Base-by-base conservation (phyloP, 2,888 invertebrate genomes). In the Autographa pulchrina region DNA sequence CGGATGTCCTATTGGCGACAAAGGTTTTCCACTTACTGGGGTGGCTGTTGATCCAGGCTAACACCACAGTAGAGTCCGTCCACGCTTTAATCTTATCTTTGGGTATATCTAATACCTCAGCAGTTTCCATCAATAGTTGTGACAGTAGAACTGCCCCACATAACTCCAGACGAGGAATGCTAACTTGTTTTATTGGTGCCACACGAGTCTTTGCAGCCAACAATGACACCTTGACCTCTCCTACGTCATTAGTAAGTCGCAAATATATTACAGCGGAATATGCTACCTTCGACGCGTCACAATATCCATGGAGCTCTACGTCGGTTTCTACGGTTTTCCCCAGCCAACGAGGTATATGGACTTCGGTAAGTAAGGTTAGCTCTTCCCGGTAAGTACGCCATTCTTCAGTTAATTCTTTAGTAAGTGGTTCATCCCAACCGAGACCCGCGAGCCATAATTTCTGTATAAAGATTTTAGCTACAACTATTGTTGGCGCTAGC, bases 341-440 rank as follows among this genome's bases (percentile, higher is more conserved):
- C 41, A 43, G 41, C 41, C 41, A 43, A 13, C 41, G 41, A 13
- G 41, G 41, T 9, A 43, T 43, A 13, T 43, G 9, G 2, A 43
- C 13, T 9, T 43, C 14, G 9, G 41, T 43, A 43, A 43, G 9
- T 13, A 14, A 43, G 2, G 41, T 14, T 14, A 43, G 14, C 9
- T 43, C 14, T 13, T 11, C 14, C 9, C 41, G 41, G 41, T 43
- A 43, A 43, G 41, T 43, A 43, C 14, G 14, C 41, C 41, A 43
- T 43, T 43, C 41, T 43, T 43, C 14, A 13, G 14, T 13, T 43
- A 43, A 43, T 9, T 43, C 6, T 11, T 14, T 16, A 31, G 62
- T 73, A 32, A 81, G 14, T 9, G 68, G 52, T 16, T 82, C 77
- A 63, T 86, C 84, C 86, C 86, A 86, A 32, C 0, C 25, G 54